Conservation (phyloP, 2,888 invertebrate genomes). For the Rhogogaster chlorosoma region DNA sequence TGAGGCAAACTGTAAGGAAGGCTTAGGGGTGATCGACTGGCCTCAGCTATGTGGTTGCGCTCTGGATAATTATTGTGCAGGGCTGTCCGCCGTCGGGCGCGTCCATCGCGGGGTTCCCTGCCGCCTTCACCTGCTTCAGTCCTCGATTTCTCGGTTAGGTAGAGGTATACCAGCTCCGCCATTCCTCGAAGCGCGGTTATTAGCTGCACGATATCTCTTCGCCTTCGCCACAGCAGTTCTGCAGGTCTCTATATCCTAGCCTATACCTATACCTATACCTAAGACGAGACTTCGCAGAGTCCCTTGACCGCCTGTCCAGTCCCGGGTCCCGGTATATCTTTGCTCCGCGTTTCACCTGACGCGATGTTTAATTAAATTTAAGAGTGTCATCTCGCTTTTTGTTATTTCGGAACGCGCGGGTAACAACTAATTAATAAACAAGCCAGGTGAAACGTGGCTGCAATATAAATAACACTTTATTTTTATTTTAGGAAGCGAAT, state of each 20-base stretch:
- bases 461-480: not conserved
- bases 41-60: conserved; percentile 16
- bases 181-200: conserved; percentile 24
- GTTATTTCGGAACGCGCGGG: not conserved
- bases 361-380: not conserved
- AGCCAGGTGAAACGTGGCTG: not conserved
- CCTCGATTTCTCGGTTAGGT: conserved; percentile 4
- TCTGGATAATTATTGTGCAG: conserved; percentile 38
- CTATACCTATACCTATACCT: not conserved
- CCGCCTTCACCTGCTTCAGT: conserved; percentile 36
- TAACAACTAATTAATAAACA: not conserved
- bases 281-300: not conserved
- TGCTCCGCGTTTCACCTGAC: conserved; percentile 1
- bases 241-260: not conserved
- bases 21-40: conserved; percentile 44
- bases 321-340: not conserved
- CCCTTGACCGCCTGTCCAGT: not conserved
- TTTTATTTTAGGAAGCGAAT: not conserved
- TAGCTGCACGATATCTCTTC: conserved; percentile 46
- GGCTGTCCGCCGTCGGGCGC: conserved; percentile 43
- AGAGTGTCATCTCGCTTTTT: not conserved
- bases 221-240: not conserved
- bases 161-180: conserved; percentile 2
- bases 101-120: conserved; percentile 15
- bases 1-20: not conserved